Evolutionary conservation across 1,140 invertebrate genomes (phyloP), one percentile per base, ranked within the genome.

Genomic region (Trinorchestia longiramus): DNA sequence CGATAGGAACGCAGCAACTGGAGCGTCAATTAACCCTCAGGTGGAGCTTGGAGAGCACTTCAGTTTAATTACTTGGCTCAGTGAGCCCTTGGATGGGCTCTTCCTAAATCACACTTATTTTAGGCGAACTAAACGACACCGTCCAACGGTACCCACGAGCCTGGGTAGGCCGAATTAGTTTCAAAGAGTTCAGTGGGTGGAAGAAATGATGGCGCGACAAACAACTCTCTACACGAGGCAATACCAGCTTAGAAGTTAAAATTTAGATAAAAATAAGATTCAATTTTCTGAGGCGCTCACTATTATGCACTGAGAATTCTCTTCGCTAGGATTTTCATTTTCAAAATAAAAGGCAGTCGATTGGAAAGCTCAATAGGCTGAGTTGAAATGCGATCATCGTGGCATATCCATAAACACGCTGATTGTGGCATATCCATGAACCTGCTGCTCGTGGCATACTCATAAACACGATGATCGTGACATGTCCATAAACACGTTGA

Each of bases 61-160:
- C 62, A 77, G 62, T 77, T 77, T 77, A 77, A 77, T 77, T 77
- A 77, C 62, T 77, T 77, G 62, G 62, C 62, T 77, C 62, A 77
- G 62, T 77, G 62, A 77, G 62, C 62, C 62, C 28, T 77, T 77
- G 62, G 62, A 77, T 36, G 62, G 62, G 62, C 62, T 77, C 47
- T 77, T 28, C 62, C 62, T 77, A 77, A 77, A 77, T 77, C 62
- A 77, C 62, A 77, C 62, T 77, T 77, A 77, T 77, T 77, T 77
- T 77, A 77, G 62, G 28, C 62, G 62, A 77, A 77, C 62, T 77
- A 77, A 77, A 77, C 62, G 62, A 77, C 62, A 77, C 62, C 62
- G 15, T 77, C 62, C 8, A 77, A 77, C 62, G 8, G 62, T 77
- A 36, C 62, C 62, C 62, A 77, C 1, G 62, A 77, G 62, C 62